phyloP scores from a whole-genome alignment of 2,113 vertebrate species.

The Calyptomena viridis region DNA sequence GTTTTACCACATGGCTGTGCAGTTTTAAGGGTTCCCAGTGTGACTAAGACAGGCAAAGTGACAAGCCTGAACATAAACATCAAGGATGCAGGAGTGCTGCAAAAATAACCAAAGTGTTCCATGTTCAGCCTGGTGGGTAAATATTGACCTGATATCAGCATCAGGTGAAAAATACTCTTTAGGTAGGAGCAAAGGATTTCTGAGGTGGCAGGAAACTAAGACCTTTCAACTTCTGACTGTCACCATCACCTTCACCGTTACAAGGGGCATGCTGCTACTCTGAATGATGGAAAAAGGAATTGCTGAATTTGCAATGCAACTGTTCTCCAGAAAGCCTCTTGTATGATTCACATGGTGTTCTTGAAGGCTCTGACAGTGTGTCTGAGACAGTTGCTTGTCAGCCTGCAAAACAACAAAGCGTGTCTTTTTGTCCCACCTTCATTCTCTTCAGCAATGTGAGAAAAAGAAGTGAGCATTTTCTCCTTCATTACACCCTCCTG shows the following conservation, averaged over 20 bases:
- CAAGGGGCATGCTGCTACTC: background rate
- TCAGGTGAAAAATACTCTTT: background rate
- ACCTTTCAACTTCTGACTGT: background rate
- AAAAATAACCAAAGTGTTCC: background rate
- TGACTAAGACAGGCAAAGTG: background rate
- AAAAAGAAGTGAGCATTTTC: background rate
- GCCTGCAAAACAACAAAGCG: background rate
- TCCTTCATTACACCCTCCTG: background rate
- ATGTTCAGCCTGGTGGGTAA: background rate
- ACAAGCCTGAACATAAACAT: background rate
- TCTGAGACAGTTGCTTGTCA: background rate
- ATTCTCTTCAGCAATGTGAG: background rate
- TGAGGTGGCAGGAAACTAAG: background rate
- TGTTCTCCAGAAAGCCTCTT: background rate
- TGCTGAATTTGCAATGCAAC: background rate
- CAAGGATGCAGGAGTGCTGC: background rate
- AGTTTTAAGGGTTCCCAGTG: background rate
- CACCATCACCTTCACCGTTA: background rate
- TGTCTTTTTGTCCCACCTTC: background rate
- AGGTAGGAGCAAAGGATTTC: background rate
- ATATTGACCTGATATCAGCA: background rate
- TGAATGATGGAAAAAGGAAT: background rate
- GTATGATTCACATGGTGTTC: background rate
- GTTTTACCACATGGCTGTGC: background rate
- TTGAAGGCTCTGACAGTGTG: background rate